A percentile compares a stretch with the other conserved stretches of the same genome.
phyloP scores from a whole-genome alignment of 2,113 vertebrate species.

The Campylomormyrus numenius region DNA sequence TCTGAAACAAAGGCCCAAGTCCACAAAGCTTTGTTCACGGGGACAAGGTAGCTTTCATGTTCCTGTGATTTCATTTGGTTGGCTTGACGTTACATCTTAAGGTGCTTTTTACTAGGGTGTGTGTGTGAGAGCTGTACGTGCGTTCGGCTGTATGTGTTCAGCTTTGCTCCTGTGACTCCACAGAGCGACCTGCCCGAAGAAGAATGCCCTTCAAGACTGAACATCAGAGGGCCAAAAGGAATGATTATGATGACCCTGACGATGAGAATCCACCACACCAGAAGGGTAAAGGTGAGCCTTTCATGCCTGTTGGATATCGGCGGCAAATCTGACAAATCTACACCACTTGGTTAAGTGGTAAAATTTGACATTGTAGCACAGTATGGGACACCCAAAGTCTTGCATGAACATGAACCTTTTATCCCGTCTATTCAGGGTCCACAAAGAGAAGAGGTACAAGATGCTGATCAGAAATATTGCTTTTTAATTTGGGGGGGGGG shows the following conservation, averaged over 20 bases:
- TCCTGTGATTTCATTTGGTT: neutral
- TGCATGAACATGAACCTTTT: neutral
- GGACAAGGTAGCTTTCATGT: slow-evolving; percentile 32
- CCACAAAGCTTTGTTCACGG: slow-evolving; percentile 26
- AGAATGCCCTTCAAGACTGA: slow-evolving; percentile 33
- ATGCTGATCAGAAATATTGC: slow-evolving; percentile 28
- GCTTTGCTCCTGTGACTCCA: neutral
- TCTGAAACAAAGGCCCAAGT: slow-evolving; percentile 29
- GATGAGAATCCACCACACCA: slow-evolving; percentile 28
- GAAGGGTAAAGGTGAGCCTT: slow-evolving; percentile 40
- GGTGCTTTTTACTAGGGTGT: neutral
- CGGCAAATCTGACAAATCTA: neutral
- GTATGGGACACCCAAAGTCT: too few relatives aligned
- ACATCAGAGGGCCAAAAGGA: slow-evolving; percentile 33
- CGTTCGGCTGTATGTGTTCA: neutral
- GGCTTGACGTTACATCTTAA: neutral
- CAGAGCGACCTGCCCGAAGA: slow-evolving; percentile 29
- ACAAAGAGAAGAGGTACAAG: slow-evolving; percentile 43
- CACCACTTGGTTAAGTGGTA: neutral
- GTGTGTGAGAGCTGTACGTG: neutral
- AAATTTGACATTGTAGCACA: neutral
- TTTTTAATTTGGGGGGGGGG: slow-evolving; percentile 22
- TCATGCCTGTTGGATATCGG: neutral
- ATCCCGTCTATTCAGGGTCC: slow-evolving; percentile 30
- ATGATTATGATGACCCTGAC: slow-evolving; percentile 35